phyloP scores from a whole-genome alignment of 2,113 vertebrate genomes.

The Melanerpes formicivorus region DNA sequence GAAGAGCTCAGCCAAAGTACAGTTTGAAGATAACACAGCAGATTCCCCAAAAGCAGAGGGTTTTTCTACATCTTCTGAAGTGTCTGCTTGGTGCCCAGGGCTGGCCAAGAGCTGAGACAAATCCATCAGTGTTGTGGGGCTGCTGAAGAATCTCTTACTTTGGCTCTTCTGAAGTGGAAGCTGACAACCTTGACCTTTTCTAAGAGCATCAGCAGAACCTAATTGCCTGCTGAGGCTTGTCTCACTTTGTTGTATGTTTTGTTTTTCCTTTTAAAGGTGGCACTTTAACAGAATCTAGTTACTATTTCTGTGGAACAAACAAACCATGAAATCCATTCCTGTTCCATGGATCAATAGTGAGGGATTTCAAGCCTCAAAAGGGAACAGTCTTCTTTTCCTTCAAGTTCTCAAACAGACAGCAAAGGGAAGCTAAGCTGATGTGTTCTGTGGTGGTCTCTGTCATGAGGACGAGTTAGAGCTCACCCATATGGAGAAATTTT shows the following conservation, averaged over 20 bases:
- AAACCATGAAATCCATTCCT: neutral
- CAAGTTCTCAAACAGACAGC: neutral
- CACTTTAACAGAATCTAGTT: neutral
- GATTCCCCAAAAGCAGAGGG: neutral
- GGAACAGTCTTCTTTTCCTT: neutral
- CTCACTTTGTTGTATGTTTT: neutral
- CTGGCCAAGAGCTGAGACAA: neutral
- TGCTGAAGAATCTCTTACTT: neutral
- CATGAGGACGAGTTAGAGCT: neutral
- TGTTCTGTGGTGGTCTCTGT: neutral
- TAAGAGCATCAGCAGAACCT: neutral
- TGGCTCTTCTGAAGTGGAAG: neutral
- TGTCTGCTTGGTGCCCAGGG: neutral
- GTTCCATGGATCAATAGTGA: neutral
- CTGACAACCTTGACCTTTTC: neutral
- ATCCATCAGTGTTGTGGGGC: neutral
- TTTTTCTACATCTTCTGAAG: neutral
- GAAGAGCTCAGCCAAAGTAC: neutral
- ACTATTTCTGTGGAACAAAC: constrained; percentile 7
- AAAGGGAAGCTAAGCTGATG: neutral
- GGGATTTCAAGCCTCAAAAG: constrained; percentile 9
- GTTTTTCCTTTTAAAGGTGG: neutral
- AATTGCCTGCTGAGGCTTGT: neutral
- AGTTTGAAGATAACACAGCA: neutral
- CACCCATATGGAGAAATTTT: neutral